Base-by-base conservation (phyloP, 2,797 vertebrate genomes). In the Vireo griseus region DNA sequence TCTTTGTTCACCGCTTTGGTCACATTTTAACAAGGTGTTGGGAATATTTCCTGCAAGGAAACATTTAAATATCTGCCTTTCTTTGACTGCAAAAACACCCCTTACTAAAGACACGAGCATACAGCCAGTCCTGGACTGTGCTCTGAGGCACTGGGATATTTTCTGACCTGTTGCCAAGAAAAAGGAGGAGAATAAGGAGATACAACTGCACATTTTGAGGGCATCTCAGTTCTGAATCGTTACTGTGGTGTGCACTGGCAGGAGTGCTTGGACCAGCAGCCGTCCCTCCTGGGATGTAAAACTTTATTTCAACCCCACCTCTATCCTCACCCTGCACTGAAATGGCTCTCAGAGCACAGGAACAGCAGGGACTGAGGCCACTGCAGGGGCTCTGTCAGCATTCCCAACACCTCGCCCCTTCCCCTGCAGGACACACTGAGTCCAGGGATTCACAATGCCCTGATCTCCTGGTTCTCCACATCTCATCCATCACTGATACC, bases 171-270 rank as follows among this genome's bases (percentile, higher is more conserved):
- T 1, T 69, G 52, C 44, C 57, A 83, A 78, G 66, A 44, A 86
- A 68, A 90, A 73, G 25, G 20, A 74, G 71, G 54, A 72, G 54
- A 68, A 33, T 16, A 9, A 66, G 54, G 50, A 77, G 26, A 35
- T 6, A 20, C 6, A 52, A 2, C 14, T 2, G 3, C 7, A 31
- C 0, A 0, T 29, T 51, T 62, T 14, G 29, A 33, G 40, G 29
- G 31, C 72, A 24, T 25, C 40, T 71, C 51, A 26, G 69, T 84
- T 77, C 76, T 5, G 7, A 68, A 19, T 71, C 72, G 63, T 47
- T 18, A 4, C 51, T 24, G 33, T 29, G 67, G 52, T 12, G 6
- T 2, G 59, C 25, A 3, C 16, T 62, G 48, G 16, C 51, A 51
- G 48, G 48, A 39, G 63, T 4, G 17, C 42, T 76, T 55, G 67